These are phyloP conservation scores for Zele albiditarsus DNA, from an alignment of 2,888 invertebrate genomes.

Conservation along the genomic window DNA sequence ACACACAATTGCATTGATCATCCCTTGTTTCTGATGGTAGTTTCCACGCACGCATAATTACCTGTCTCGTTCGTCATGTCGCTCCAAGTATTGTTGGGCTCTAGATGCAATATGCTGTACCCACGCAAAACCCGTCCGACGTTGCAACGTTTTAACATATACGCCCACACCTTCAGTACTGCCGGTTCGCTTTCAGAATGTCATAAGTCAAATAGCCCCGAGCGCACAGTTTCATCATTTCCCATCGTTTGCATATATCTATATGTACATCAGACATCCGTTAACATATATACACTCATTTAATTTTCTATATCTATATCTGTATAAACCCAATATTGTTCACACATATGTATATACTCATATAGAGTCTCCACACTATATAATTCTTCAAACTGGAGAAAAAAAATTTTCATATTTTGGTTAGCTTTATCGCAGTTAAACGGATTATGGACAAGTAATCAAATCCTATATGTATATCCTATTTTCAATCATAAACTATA, in stretches of 20 bases:
- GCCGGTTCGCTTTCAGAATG: conserved; percentile 69
- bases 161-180: conserved; percentile 66
- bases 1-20: conserved; percentile 23
- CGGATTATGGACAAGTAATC: background rate
- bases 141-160: conserved; percentile 70
- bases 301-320: background rate
- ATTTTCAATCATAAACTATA: too few species aligned
- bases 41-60: conserved; percentile 70
- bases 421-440: background rate
- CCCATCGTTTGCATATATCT: conserved; percentile 39
- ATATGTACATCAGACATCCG: conserved; percentile 24
- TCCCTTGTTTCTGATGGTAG: conserved; percentile 58
- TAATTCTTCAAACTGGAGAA: too few species aligned
- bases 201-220: conserved; percentile 69
- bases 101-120: conserved; percentile 68
- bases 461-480: background rate
- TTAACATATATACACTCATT: background rate
- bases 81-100: conserved; percentile 49
- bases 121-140: conserved; percentile 70
- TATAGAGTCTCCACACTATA: too few species aligned
- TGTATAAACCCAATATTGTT: too few species aligned
- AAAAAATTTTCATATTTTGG: too few species aligned
- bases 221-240: conserved; percentile 65
- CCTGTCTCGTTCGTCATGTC: conserved; percentile 72
- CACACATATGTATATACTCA: too few species aligned